A percentile compares a stretch with the other conserved stretches of the same genome.
Evolutionary conservation across 2,797 vertebrate species (phyloP).

Genomic region (Argya squamiceps): DNA sequence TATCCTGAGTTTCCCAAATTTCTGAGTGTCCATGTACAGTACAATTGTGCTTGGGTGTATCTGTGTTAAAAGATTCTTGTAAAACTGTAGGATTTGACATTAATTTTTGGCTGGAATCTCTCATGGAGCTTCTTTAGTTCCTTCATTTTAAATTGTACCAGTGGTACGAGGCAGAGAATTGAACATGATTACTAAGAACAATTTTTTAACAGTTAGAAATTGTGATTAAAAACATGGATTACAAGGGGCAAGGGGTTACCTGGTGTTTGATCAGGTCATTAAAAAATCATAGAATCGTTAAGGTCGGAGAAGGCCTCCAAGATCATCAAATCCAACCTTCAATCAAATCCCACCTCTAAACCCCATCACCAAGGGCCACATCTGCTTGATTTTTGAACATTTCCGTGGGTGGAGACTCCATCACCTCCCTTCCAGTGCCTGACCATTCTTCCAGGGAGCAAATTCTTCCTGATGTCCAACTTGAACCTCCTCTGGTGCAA

Average conservation of each 20-base stretch:
- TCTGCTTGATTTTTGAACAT: neutral
- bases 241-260: too few species aligned
- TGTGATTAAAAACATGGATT: neutral
- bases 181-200: fast-evolving
- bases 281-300: neutral
- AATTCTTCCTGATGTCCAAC: neutral
- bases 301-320: neutral
- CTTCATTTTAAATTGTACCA: neutral
- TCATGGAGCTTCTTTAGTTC: neutral
- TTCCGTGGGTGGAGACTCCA: neutral
- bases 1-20: neutral
- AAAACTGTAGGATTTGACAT: neutral
- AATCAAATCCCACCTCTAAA: neutral
- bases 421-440: fast-evolving
- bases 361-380: neutral
- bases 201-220: neutral
- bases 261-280: neutral
- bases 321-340: neutral
- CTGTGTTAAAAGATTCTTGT: neutral
- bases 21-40: neutral
- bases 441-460: too few species aligned
- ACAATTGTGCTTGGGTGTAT: fast-evolving
- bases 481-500: fast-evolving
- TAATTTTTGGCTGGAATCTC: neutral
- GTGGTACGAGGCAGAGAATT: neutral